phyloP scores from a whole-genome alignment of 2,888 invertebrate species.

The Netelia virgata region DNA sequence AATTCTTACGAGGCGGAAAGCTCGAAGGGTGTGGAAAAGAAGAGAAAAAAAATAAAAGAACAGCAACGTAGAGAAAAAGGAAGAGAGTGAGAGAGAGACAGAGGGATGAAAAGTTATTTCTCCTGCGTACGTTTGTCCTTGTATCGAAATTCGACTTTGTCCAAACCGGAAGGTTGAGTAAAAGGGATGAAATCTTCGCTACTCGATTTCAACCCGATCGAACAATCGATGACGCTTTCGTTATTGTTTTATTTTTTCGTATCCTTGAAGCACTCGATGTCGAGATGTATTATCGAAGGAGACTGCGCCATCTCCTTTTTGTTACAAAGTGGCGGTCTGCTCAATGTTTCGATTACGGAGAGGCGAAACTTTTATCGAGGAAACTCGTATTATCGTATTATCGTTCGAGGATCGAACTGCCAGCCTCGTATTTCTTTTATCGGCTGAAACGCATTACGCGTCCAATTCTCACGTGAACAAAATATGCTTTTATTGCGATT shows the following conservation, averaged over 20 bases:
- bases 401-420: conserved; percentile 3
- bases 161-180: neutral
- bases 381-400: conserved; percentile 11
- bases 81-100: conserved; percentile 4
- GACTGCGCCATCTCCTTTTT: conserved; percentile 15
- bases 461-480: neutral
- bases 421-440: neutral
- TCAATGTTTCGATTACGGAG: conserved; percentile 5
- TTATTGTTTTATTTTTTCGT: neutral
- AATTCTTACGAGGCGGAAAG: conserved; percentile 77
- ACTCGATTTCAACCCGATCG: conserved; percentile 15
- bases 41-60: conserved; percentile 29
- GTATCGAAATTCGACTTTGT: conserved; percentile 13
- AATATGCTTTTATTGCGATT: neutral
- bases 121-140: neutral
- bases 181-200: neutral
- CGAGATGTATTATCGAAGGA: conserved; percentile 8
- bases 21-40: conserved; percentile 58
- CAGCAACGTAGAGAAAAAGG: conserved; percentile 35
- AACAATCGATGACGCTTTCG: conserved; percentile 18
- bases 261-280: conserved; percentile 3
- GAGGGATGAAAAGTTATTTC: conserved; percentile 52
- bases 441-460: neutral
- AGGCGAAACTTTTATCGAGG: conserved; percentile 38
- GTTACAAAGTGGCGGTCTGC: neutral